These are phyloP conservation scores for Menura novaehollandiae DNA, from an alignment of 2,113 vertebrate species.

Conservation along the genomic window DNA sequence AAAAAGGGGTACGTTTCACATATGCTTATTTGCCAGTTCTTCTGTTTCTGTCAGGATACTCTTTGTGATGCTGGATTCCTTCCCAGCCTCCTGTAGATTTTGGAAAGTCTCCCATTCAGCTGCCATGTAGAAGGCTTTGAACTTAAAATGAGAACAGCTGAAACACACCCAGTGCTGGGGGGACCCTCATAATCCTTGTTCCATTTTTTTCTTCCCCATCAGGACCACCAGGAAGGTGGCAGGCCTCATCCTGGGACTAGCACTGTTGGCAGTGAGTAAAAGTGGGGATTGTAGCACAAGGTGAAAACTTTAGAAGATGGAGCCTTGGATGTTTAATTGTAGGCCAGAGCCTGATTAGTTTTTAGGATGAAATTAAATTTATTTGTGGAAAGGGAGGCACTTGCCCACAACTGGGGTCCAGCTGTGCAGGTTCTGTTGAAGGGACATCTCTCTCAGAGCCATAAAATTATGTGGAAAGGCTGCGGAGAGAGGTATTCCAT, in stretches of 20 bases:
- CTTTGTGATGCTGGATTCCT: slow-evolving; percentile 43
- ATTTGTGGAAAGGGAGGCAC: background rate
- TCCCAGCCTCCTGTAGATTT: slow-evolving; percentile 58
- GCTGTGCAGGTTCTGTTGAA: background rate
- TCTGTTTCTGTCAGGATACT: slow-evolving; percentile 32
- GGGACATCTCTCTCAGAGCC: background rate
- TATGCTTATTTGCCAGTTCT: slow-evolving; percentile 29
- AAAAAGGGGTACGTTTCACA: background rate
- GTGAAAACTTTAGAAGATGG: background rate
- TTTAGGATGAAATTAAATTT: background rate
- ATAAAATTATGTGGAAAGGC: background rate
- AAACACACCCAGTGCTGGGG: background rate
- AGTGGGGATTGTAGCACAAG: background rate
- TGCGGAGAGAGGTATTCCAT: background rate
- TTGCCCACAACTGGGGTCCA: background rate
- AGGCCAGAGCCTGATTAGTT: background rate
- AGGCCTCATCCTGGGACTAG: background rate
- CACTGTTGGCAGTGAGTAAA: background rate
- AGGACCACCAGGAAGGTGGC: background rate
- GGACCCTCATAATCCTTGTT: background rate
- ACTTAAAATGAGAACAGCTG: slow-evolving; percentile 5
- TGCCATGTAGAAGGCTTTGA: slow-evolving; percentile 51
- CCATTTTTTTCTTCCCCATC: background rate
- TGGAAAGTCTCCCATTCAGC: slow-evolving; percentile 52
- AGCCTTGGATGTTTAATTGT: background rate